Evolutionary conservation across 2,113 vertebrate species (phyloP).

Genomic region (Puma concolor): DNA sequence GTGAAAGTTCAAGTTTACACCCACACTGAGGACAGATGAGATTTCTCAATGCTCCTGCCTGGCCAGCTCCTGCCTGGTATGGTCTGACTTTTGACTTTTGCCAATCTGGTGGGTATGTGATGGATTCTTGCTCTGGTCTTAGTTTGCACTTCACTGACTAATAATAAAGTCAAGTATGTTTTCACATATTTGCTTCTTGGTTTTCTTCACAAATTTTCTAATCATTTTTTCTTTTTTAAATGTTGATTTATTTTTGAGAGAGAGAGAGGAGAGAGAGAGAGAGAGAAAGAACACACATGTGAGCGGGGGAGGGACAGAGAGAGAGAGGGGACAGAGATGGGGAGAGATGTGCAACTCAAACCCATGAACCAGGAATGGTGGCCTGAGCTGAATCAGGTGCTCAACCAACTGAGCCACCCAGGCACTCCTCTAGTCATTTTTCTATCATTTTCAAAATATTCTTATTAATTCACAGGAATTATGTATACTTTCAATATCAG

Average conservation of each 20-base stretch:
- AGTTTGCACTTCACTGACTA: conserved; percentile 2
- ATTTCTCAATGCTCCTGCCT: not conserved
- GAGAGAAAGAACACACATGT: too few species aligned
- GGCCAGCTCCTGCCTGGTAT: not conserved
- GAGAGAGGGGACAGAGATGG: too few species aligned
- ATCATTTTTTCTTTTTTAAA: conserved; percentile 23
- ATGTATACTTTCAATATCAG: not conserved
- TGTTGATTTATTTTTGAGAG: too few species aligned
- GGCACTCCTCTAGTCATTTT: not conserved
- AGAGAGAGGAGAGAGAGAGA: too few species aligned
- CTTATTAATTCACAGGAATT: not conserved
- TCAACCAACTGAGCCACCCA: too few species aligned
- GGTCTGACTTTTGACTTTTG: not conserved
- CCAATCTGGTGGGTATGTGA: not conserved
- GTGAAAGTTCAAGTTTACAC: not conserved
- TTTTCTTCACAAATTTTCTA: conserved; percentile 10
- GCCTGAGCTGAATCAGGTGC: too few species aligned
- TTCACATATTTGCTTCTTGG: not conserved
- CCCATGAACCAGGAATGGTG: too few species aligned
- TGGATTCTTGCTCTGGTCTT: not conserved
- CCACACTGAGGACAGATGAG: not conserved
- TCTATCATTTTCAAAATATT: not conserved
- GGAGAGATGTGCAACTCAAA: too few species aligned
- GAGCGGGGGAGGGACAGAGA: too few species aligned
- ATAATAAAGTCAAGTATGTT: not conserved